phyloP scores from a whole-genome alignment of 2,113 vertebrate genomes.

The Trematocara nigrifrons region DNA sequence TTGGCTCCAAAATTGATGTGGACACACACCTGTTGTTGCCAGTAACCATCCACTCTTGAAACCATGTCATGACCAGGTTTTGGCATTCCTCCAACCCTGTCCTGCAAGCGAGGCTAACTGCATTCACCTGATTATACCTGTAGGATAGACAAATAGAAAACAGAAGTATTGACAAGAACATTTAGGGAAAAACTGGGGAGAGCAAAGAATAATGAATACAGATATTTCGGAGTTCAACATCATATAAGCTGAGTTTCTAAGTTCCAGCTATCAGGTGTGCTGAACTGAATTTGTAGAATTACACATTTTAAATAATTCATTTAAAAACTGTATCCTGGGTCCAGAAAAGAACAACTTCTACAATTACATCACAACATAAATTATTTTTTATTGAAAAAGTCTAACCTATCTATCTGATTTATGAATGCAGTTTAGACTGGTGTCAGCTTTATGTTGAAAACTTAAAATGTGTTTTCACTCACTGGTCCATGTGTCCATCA shows the following conservation, averaged over 20 bases:
- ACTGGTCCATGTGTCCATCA: constrained; percentile 81
- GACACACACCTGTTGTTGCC: constrained; percentile 64
- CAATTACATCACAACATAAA: not conserved
- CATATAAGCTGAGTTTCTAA: not conserved
- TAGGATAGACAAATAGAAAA: not conserved
- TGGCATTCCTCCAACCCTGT: constrained; percentile 64
- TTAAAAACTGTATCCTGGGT: not conserved
- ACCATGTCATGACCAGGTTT: not conserved
- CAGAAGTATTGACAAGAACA: not conserved
- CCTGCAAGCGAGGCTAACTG: constrained; percentile 81
- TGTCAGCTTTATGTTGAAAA: not conserved
- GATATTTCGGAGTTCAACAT: not conserved
- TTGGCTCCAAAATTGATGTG: not conserved
- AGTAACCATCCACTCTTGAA: constrained; percentile 32
- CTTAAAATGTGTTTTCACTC: constrained; percentile 57
- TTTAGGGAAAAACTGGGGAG: not conserved
- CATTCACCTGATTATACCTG: constrained; percentile 86
- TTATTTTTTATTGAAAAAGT: not conserved
- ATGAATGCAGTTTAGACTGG: not conserved
- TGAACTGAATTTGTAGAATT: not conserved
- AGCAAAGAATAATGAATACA: not conserved
- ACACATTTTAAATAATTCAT: not conserved
- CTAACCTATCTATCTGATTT: not conserved
- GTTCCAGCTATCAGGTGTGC: not conserved
- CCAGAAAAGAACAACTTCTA: not conserved